Base-by-base conservation (phyloP, 2,888 invertebrate species). In the Chrysotoxum bicinctum region DNA sequence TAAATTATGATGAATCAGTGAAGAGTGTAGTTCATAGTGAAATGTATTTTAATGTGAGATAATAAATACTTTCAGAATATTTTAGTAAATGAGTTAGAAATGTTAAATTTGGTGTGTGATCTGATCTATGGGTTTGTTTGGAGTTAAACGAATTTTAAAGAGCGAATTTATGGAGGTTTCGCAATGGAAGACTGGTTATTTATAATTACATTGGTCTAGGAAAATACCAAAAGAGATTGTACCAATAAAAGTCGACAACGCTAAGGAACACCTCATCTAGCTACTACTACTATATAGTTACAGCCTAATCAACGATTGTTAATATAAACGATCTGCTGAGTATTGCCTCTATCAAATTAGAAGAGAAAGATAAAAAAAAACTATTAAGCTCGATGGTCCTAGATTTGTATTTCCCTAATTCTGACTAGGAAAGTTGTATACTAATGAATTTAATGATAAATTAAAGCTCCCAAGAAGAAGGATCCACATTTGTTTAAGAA, bases 81-180 rank as follows among this genome's bases (percentile, higher is more conserved):
- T 52, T 43, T 52, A 74, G 66, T 56, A n/a, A 72, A 72, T 72
- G 76, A 77, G 45, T 60, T 77, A 82, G 54, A 62, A 60, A 70
- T 56, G 4, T 23, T 14, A 14, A 50, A 21, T 66, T 76, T 70
- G 23, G 52, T 72, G 66, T 72, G 66, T 58, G 56, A 76, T 81
- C 64, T 21, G 48, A 64, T 69, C 48, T 23, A 60, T 12, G 14
- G 21, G 19, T 12, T 32, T 60, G 14, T 66, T 60, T 23, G 8
- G 4, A 35, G 2, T 6, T n/a, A 56, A 48, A 10, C 10, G 21
- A 40, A 50, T 5, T 37, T n/a, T 48, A 8, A 3, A 16, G 30
- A 16, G 26, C 30, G 52, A 52, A 62, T 23, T 21, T 35, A 9
- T 14, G 12, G 35, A 48, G 19, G 48, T 30, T 26, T 54, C 43